Percentiles rank a stretch among this genome's conserved stretches.
These are phyloP conservation scores for Crenichthys baileyi DNA, from an alignment of 2,797 vertebrate species.

Conservation along the genomic window DNA sequence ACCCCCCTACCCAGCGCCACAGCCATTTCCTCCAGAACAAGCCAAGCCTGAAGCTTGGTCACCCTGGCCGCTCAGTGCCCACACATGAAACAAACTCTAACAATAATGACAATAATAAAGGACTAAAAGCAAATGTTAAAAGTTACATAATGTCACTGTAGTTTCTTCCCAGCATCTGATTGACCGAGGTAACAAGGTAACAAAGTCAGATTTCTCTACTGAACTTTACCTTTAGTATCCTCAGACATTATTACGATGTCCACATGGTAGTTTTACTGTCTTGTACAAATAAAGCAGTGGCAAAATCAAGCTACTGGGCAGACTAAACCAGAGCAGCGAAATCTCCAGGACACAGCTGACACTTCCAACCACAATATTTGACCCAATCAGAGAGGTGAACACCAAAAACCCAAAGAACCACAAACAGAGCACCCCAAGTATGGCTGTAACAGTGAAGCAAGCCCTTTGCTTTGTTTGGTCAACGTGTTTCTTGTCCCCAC, in stretches of 20 bases:
- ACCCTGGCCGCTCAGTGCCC: too few relatives aligned
- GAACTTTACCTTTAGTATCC: too few relatives aligned
- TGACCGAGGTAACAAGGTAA: not conserved
- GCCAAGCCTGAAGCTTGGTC: too few relatives aligned
- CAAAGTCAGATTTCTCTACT: not conserved
- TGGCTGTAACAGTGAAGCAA: slow-evolving; percentile 15
- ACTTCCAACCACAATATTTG: accelerated
- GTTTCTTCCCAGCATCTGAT: too few relatives aligned
- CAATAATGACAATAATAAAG: too few relatives aligned
- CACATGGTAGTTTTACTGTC: not conserved
- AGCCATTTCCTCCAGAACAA: too few relatives aligned
- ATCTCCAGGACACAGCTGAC: accelerated
- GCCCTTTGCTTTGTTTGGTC: slow-evolving; percentile 37
- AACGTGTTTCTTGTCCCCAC: not conserved
- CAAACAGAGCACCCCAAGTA: slow-evolving; percentile 10
- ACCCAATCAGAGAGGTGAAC: accelerated
- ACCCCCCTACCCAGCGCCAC: too few relatives aligned
- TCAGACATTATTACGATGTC: not conserved
- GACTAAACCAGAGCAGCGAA: not conserved
- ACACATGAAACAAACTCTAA: too few relatives aligned
- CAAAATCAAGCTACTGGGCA: slow-evolving; percentile 35
- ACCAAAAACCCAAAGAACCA: not conserved
- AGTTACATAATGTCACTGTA: too few relatives aligned
- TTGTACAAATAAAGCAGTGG: slow-evolving; percentile 27
- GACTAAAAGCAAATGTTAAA: too few relatives aligned